These are phyloP conservation scores for Koerneria pararmatus DNA, from an alignment of 2,888 invertebrate species.

Conservation along the genomic window DNA sequence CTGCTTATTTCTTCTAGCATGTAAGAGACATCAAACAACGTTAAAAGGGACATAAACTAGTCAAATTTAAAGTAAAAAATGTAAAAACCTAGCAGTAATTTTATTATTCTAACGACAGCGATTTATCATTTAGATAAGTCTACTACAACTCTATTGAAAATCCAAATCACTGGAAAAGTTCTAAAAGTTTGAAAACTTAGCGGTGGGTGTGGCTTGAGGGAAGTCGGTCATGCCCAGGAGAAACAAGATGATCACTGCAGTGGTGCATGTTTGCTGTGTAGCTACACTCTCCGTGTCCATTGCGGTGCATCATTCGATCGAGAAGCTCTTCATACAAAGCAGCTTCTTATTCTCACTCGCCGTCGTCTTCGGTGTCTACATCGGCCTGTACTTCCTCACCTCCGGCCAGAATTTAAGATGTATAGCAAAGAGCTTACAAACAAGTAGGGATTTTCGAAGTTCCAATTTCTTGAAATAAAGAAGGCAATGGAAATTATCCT, in stretches of 20 bases:
- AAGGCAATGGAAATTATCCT: too few relatives aligned
- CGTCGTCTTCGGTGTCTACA: background rate
- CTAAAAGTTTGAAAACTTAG: too few relatives aligned
- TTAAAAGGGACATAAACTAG: too few relatives aligned
- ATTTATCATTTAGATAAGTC: too few relatives aligned
- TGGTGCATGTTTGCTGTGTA: background rate
- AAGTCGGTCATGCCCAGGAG: background rate
- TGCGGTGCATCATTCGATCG: conserved; percentile 6
- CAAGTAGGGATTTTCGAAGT: background rate
- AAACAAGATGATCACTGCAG: background rate
- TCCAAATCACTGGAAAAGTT: too few relatives aligned
- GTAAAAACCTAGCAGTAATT: too few relatives aligned
- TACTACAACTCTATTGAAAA: too few relatives aligned
- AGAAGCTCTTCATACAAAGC: background rate
- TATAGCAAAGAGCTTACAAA: background rate
- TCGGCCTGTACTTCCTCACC: background rate
- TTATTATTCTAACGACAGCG: too few relatives aligned
- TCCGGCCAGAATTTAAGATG: background rate
- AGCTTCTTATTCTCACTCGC: background rate
- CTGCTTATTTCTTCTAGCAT: too few relatives aligned
- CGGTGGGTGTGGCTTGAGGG: too few relatives aligned
- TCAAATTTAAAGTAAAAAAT: too few relatives aligned
- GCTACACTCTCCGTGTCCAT: conserved; percentile 7
- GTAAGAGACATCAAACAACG: too few relatives aligned
- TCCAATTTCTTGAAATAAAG: background rate